phyloP scores from a whole-genome alignment of 2,113 vertebrate genomes.

The Tilapia sparmanii region DNA sequence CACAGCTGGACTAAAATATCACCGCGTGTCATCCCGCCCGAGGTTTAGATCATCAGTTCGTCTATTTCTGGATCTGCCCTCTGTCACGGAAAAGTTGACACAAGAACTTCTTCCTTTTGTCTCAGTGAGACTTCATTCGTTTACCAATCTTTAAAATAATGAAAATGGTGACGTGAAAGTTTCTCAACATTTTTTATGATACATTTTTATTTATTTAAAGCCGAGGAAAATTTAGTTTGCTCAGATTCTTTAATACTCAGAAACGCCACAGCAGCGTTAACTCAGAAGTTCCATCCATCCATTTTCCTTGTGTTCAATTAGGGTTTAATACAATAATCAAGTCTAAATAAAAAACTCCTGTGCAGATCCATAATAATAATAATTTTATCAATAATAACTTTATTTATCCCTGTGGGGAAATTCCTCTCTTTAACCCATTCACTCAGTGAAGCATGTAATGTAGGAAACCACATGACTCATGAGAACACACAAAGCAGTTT shows the following conservation, averaged over 20 bases:
- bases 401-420: not conserved
- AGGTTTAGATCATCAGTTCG: not conserved
- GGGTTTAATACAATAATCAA: rapidly evolving
- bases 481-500: not conserved
- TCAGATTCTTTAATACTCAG: not conserved
- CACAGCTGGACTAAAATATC: not conserved
- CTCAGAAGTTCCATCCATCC: not conserved
- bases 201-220: not conserved
- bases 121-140: not conserved
- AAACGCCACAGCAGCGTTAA: rapidly evolving
- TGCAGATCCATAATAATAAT: not conserved
- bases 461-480: not conserved
- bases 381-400: not conserved
- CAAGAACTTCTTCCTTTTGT: not conserved
- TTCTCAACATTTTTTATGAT: not conserved
- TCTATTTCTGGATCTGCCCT: slow-evolving; percentile 22
- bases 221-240: not conserved
- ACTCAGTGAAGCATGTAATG: not conserved
- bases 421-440: not conserved
- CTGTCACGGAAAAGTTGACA: slow-evolving; percentile 7
- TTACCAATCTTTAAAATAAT: not conserved
- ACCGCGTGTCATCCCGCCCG: not conserved
- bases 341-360: not conserved
- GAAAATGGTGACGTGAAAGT: not conserved
- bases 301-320: not conserved